Evolutionary conservation across 2,797 vertebrate genomes (phyloP), one percentile per base, ranked within the genome.

Genomic region (Megalops cyprinoides): DNA sequence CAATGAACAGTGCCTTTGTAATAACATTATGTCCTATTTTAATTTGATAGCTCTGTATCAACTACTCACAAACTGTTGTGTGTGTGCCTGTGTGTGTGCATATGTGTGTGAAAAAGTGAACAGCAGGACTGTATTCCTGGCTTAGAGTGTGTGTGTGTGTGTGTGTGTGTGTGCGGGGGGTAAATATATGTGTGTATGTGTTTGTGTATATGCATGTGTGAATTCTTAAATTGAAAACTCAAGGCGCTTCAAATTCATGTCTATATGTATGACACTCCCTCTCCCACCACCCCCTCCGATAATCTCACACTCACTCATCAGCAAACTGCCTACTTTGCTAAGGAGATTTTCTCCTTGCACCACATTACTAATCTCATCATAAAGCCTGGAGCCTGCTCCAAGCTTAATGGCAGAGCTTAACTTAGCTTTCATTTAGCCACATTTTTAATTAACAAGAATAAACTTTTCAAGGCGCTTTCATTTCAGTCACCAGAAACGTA

Each of bases 111-210:
- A n/a, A n/a, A n/a, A n/a, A n/a, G n/a, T n/a, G n/a, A n/a, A n/a
- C n/a, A n/a, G n/a, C n/a, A n/a, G n/a, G n/a, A n/a, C n/a, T n/a
- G n/a, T n/a, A n/a, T n/a, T n/a, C n/a, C n/a, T n/a, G n/a, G n/a
- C n/a, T n/a, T n/a, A n/a, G n/a, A n/a, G 42, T 76, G 53, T 71
- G 49, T 82, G 51, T 31, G 42, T 23, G 76, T 37, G 23, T n/a
- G 42, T 81, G 37, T 84, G 79, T 34, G 1, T 76, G 53, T 20
- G 28, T 53, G 49, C 1, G 15, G 7, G 14, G 15, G 7, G 14
- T 31, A 34, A 34, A 37, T 74, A 69, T 74, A n/a, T 46, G 37
- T 46, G 39, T 74, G 69, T 46, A 39, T 74, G 69, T 25, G 69
- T 74, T 37, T 44, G 39, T 74, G 23, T 74, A n/a, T 42, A 3